These are phyloP conservation scores for Drosophila mojavensis DNA, from an alignment of 1,140 invertebrate genomes.

Conservation along the genomic window DNA sequence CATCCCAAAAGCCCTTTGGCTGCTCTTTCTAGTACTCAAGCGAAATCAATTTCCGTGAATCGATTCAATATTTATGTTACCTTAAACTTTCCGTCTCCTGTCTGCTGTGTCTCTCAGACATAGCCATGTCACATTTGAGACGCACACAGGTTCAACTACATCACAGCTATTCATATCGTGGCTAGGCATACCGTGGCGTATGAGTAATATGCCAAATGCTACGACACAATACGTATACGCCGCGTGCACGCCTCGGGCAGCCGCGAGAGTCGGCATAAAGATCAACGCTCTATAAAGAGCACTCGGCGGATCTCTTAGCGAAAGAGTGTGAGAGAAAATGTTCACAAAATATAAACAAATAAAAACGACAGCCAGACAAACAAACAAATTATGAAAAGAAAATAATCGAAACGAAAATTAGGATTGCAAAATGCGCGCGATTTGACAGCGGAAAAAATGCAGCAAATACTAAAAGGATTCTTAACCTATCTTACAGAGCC, in stretches of 20 bases:
- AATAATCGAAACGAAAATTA: constrained; percentile 37
- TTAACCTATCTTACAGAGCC: constrained; percentile 50
- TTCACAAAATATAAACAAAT: constrained; percentile 74
- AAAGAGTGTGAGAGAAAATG: constrained; percentile 73
- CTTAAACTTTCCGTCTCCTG: neutral
- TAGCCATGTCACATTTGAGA: neutral
- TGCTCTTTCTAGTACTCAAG: too few relatives aligned
- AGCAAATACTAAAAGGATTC: neutral
- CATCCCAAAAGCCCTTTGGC: too few relatives aligned
- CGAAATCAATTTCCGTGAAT: too few relatives aligned
- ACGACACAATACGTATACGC: constrained; percentile 74
- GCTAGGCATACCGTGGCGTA: constrained; percentile 51
- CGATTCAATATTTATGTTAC: neutral
- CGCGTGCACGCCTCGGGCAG: constrained; percentile 38
- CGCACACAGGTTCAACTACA: constrained; percentile 13
- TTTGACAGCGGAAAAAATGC: constrained; percentile 34
- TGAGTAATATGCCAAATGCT: constrained; percentile 67
- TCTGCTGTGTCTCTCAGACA: neutral
- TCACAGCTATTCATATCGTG: constrained; percentile 21
- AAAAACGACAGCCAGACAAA: constrained; percentile 52
- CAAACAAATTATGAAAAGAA: constrained; percentile 72
- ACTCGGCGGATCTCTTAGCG: constrained; percentile 37
- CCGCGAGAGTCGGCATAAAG: constrained; percentile 27
- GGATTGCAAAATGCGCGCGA: constrained; percentile 24
- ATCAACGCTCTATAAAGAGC: constrained; percentile 57